These are phyloP conservation scores for Sebastes schlegelii DNA, from an alignment of 2,113 vertebrate genomes.

Conservation along the genomic window DNA sequence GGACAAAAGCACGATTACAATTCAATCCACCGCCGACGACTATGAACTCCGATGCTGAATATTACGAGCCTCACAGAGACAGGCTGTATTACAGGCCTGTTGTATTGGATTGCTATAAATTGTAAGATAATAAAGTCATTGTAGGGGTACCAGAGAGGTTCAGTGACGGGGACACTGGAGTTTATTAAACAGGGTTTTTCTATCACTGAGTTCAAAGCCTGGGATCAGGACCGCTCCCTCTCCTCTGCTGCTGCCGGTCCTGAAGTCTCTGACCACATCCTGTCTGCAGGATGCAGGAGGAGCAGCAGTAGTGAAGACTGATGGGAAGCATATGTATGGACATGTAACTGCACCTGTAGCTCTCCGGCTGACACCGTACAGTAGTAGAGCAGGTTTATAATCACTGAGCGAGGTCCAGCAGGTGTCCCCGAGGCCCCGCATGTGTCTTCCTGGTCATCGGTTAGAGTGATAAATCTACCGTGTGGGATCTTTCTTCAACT, in stretches of 20 bases:
- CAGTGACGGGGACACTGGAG: neutral
- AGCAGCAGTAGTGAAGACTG: constrained; percentile 35
- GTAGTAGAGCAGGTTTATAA: constrained; percentile 22
- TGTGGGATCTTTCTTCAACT: constrained; percentile 13
- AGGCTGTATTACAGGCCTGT: neutral
- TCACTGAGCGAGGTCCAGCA: constrained; percentile 16
- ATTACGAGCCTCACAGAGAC: neutral
- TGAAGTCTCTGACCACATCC: constrained; percentile 22
- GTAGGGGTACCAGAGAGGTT: neutral
- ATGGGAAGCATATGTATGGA: constrained; percentile 28
- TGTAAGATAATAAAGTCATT: constrained; percentile 6
- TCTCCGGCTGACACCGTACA: constrained; percentile 1
- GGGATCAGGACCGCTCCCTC: neutral
- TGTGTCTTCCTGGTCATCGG: neutral
- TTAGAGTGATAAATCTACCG: constrained; percentile 30
- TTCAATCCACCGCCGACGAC: neutral
- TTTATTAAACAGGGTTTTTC: constrained; percentile 16
- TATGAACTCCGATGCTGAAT: neutral
- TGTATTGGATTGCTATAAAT: neutral
- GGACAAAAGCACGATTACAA: neutral
- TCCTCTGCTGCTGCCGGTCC: neutral
- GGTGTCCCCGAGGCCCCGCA: constrained; percentile 3
- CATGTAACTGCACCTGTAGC: constrained; percentile 20
- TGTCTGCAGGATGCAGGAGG: neutral
- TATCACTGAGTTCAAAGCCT: neutral